phyloP scores from a whole-genome alignment of 2,888 invertebrate genomes.

The Calameuta pallipes region DNA sequence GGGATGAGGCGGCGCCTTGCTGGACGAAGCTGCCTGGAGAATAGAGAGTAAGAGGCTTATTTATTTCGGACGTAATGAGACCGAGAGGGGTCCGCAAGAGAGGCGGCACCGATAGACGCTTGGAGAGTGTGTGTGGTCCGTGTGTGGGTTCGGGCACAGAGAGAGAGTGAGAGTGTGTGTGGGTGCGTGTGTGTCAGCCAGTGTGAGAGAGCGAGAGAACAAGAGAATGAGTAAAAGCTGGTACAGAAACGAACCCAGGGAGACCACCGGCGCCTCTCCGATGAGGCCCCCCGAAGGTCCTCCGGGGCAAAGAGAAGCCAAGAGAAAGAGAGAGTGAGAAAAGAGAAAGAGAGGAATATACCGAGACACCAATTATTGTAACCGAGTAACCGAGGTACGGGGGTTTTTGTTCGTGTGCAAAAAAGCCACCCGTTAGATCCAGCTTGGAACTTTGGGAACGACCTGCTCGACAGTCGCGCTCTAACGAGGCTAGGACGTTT shows the following conservation, averaged over 20 bases:
- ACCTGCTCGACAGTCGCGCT: conserved; percentile 19
- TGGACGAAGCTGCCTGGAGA: conserved; percentile 29
- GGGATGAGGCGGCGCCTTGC: conserved; percentile 24
- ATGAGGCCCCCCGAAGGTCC: neutral
- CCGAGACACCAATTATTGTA: conserved; percentile 38
- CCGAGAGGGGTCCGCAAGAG: conserved; percentile 18
- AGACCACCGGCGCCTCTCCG: conserved; percentile 5
- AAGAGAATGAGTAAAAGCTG: conserved; percentile 1
- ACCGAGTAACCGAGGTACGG: conserved; percentile 35
- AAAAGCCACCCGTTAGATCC: conserved; percentile 6
- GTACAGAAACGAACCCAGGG: neutral
- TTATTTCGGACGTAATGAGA: conserved; percentile 36
- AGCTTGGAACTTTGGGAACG: conserved; percentile 1
- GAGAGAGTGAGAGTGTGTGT: neutral
- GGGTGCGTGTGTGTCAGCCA: too few relatives aligned
- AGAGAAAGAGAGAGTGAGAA: conserved; percentile 15
- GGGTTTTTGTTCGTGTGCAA: neutral
- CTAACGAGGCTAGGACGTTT: conserved; percentile 9
- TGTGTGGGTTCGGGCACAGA: conserved; percentile 26
- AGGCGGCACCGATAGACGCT: conserved; percentile 3
- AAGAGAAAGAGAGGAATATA: conserved; percentile 11
- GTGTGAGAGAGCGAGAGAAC: neutral
- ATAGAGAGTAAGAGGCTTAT: conserved; percentile 27
- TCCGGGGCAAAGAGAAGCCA: conserved; percentile 16
- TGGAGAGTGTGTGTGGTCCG: conserved; percentile 12